Evolutionary conservation across 2,888 invertebrate species (phyloP).

Genomic region (Diplolepis rosae): DNA sequence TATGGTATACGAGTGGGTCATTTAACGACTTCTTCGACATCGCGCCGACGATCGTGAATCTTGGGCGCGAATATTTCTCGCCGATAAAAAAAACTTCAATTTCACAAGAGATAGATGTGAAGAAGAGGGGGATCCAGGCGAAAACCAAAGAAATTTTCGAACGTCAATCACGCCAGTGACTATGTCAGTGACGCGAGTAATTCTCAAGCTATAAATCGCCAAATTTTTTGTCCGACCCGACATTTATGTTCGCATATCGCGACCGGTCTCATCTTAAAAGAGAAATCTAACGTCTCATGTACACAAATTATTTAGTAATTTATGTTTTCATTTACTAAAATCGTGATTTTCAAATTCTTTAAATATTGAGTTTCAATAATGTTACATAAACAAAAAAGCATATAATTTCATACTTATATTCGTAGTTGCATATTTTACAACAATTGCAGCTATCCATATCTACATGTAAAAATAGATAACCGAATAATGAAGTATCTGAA

Average conservation of each 20-base stretch:
- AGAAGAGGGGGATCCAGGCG: not conserved
- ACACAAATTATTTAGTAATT: too few species aligned
- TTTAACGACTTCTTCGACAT: constrained; percentile 53
- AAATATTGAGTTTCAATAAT: too few species aligned
- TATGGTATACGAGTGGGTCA: constrained; percentile 49
- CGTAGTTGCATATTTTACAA: too few species aligned
- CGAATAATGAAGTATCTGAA: too few species aligned
- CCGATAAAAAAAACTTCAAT: constrained; percentile 46
- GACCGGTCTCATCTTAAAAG: too few species aligned
- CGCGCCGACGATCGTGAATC: constrained; percentile 51
- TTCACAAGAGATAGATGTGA: constrained; percentile 46
- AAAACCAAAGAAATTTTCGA: constrained; percentile 30
- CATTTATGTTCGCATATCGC: not conserved
- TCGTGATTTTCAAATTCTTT: too few species aligned
- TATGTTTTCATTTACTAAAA: too few species aligned
- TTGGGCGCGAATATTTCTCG: constrained; percentile 51
- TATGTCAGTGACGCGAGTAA: constrained; percentile 13
- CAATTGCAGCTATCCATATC: too few species aligned
- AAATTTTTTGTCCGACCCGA: constrained; percentile 2
- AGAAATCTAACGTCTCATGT: too few species aligned
- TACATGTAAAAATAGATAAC: too few species aligned
- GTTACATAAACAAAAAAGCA: too few species aligned
- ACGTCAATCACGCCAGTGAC: constrained; percentile 13
- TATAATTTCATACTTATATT: too few species aligned
- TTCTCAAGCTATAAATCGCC: constrained; percentile 20